phyloP scores from a whole-genome alignment of 2,888 invertebrate species.

The Tuberolachnus salignus region DNA sequence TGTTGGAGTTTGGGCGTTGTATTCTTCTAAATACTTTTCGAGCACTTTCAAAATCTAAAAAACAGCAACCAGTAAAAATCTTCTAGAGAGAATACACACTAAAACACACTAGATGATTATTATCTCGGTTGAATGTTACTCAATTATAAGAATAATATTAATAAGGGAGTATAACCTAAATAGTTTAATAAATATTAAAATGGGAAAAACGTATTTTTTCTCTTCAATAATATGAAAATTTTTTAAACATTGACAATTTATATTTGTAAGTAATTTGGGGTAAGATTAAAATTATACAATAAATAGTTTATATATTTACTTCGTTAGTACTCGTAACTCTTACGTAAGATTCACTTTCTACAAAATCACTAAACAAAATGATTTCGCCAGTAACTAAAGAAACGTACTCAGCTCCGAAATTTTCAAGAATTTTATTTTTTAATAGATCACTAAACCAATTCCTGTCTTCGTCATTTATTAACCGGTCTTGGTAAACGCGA shows the following conservation, averaged over 20 bases:
- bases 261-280: too few relatives aligned
- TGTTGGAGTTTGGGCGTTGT: constrained; percentile 79
- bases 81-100: constrained; percentile 75
- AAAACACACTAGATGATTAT: too few relatives aligned
- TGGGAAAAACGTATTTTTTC: too few relatives aligned
- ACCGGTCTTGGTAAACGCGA: constrained; percentile 88
- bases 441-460: constrained; percentile 80
- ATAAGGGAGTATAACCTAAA: too few relatives aligned
- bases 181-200: too few relatives aligned
- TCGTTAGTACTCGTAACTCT: constrained; percentile 75
- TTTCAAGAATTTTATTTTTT: constrained; percentile 61
- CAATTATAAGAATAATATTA: too few relatives aligned
- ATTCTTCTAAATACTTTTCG: constrained; percentile 82
- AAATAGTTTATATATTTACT: constrained; percentile 70
- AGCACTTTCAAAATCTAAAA: constrained; percentile 76
- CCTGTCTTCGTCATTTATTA: constrained; percentile 71
- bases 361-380: constrained; percentile 71
- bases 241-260: too few relatives aligned
- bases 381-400: constrained; percentile 12
- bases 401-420: background rate
- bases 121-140: too few relatives aligned
- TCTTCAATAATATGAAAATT: too few relatives aligned
- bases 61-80: too few relatives aligned
- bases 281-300: too few relatives aligned
- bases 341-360: constrained; percentile 72